These are phyloP conservation scores for Eristalis intricaria DNA, from an alignment of 2,888 invertebrate species.

Conservation along the genomic window DNA sequence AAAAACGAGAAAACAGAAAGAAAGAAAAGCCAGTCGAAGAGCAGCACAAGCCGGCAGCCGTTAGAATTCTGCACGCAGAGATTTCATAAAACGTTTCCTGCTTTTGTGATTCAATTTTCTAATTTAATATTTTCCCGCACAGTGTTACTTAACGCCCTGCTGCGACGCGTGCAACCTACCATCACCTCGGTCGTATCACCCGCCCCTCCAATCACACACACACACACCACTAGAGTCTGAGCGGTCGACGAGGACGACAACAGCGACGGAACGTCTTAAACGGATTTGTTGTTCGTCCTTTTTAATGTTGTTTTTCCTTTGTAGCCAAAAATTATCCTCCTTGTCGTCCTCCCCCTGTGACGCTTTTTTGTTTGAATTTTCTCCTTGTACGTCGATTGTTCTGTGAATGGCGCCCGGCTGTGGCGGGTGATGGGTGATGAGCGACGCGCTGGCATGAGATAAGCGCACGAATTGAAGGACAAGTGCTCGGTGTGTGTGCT, in stretches of 20 bases:
- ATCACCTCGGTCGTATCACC: conserved; percentile 22
- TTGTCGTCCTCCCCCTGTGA: not conserved
- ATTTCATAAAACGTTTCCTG: conserved; percentile 61
- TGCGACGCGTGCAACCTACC: conserved; percentile 48
- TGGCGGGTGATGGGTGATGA: not conserved
- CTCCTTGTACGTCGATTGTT: not conserved
- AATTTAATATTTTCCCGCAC: conserved; percentile 58
- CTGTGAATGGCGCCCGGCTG: not conserved
- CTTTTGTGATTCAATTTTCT: conserved; percentile 64
- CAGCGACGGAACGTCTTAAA: conserved; percentile 38
- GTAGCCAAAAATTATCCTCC: conserved; percentile 45
- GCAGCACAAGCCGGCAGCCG: conserved; percentile 6
- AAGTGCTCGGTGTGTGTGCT: not conserved
- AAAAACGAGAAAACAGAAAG: not conserved
- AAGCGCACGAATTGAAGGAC: not conserved
- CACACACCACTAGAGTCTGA: not conserved
- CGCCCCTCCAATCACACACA: not conserved
- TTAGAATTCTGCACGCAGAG: conserved; percentile 49
- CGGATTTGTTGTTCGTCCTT: conserved; percentile 58
- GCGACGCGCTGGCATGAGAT: not conserved
- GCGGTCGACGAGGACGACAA: not conserved
- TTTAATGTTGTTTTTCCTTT: conserved; percentile 54
- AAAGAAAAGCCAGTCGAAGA: not conserved
- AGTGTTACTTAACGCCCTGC: conserved; percentile 59
- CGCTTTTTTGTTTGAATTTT: not conserved